These are phyloP conservation scores for Cryptocephalus primarius DNA, from an alignment of 2,888 invertebrate species.

Conservation along the genomic window DNA sequence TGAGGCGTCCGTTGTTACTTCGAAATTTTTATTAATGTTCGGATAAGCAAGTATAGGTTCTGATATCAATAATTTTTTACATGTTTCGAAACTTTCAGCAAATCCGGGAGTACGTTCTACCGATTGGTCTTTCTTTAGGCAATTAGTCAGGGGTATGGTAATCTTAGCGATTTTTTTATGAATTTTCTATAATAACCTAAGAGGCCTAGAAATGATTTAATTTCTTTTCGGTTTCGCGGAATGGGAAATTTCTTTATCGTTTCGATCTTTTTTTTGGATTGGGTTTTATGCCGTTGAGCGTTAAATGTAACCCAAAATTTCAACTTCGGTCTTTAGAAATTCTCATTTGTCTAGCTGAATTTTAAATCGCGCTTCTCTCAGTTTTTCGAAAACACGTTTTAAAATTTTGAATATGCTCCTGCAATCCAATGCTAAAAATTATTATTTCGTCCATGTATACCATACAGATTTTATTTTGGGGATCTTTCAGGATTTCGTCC, in stretches of 20 bases:
- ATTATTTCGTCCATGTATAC: constrained; percentile 23
- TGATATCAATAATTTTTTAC: background rate
- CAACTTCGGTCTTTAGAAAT: background rate
- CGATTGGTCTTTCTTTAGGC: background rate
- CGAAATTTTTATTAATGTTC: constrained; percentile 2
- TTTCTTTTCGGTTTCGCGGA: too few relatives aligned
- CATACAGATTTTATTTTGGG: constrained; percentile 21
- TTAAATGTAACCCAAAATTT: background rate
- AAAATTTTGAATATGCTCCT: constrained; percentile 5
- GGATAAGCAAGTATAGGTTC: constrained; percentile 2
- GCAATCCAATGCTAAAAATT: constrained; percentile 10
- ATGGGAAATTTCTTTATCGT: constrained; percentile 1
- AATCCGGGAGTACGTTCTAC: constrained; percentile 1
- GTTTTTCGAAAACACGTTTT: background rate
- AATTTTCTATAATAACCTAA: too few relatives aligned
- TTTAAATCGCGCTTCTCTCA: constrained; percentile 6
- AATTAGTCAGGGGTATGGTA: constrained; percentile 1
- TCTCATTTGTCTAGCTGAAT: constrained; percentile 2
- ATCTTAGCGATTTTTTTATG: constrained; percentile 1
- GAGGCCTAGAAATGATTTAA: too few relatives aligned
- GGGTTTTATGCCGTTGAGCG: constrained; percentile 6
- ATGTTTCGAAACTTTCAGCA: too few relatives aligned
- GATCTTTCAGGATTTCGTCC: constrained; percentile 8
- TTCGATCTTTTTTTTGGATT: constrained; percentile 7
- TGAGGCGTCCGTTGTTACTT: constrained; percentile 4